Evolutionary conservation across 2,797 vertebrate genomes (phyloP), one percentile per base, ranked within the genome.

Genomic region (Mormyrops boulengeri): DNA sequence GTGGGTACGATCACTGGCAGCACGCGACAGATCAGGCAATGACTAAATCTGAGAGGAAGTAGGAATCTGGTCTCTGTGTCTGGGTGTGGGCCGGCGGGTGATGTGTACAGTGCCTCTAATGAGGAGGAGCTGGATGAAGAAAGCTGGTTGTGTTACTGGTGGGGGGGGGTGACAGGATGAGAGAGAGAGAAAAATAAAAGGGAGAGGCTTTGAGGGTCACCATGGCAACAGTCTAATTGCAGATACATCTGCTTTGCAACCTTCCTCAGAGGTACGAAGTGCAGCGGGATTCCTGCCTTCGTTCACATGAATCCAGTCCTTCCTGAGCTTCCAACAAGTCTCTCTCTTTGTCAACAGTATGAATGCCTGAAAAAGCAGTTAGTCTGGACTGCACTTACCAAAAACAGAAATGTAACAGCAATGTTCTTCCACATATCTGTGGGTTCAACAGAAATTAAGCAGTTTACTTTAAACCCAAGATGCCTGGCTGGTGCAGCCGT

Each of bases 141-240:
- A 77, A 17, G 34, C 69, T 80, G 38, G 38, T 80, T 44, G 73
- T 80, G 73, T 80, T 44, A 80, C 73, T 19, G 73, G 38, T 34
- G 69, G 34, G 14, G 30, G 30, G 38, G 4, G 34, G 34, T n/a
- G 73, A 80, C 73, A 80, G 38, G 73, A 80, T 2, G 5, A 41
- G 73, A n/a, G 66, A 34, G 66, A n/a, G 14, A 44, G 73, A n/a
- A 80, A 41, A 80, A 80, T n/a, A 14, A 85, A 50, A 44, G 22
- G 82, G 82, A 49, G 82, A 49, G 82, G 47, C 82, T 85, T 22
- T 44, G 44, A 30, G 19, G 44, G n/a, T 52, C 47, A 50, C 82
- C 47, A 85, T 85, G 82, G 82, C 22, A 50, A 85, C 47, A 50
- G 44, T 85, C 47, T 52, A 85, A 85, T 85, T 85, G 82, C 47